phyloP scores from a whole-genome alignment of 1,140 invertebrate genomes.

The Brachionus rotundiformis region DNA sequence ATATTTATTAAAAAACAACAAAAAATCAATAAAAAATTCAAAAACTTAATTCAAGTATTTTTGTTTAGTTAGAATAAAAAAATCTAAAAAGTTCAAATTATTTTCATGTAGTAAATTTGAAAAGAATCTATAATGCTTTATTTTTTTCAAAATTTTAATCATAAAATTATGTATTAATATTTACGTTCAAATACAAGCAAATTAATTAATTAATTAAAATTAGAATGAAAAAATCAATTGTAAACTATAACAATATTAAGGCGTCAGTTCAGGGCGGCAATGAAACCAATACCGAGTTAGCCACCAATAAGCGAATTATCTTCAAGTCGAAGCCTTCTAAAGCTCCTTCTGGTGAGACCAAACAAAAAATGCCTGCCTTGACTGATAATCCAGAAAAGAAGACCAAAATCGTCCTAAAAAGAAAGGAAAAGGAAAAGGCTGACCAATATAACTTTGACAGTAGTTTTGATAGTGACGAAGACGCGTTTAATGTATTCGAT shows the following conservation, averaged over 20 bases:
- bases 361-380: not conserved
- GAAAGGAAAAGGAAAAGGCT: not conserved
- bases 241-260: slow-evolving; percentile 20
- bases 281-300: not conserved
- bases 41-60: not conserved
- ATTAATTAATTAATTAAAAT: not conserved
- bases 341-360: not conserved
- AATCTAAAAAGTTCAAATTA: not conserved
- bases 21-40: not conserved
- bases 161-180: not conserved
- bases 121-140: slow-evolving; percentile 5
- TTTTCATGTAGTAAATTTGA: not conserved
- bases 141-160: not conserved
- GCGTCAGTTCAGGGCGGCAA: not conserved
- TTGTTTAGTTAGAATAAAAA: not conserved
- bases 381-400: not conserved
- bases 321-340: slow-evolving; percentile 11
- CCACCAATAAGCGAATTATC: not conserved
- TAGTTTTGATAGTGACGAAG: slow-evolving; percentile 33
- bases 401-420: not conserved
- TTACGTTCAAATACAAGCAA: not conserved
- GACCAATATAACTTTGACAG: not conserved
- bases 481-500: slow-evolving; percentile 20
- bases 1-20: too few species aligned
- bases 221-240: slow-evolving; percentile 41